Percentiles rank a stretch among this genome's conserved stretches.
phyloP scores from a whole-genome alignment of 2,888 invertebrate species.

The Syrista parreyssii region DNA sequence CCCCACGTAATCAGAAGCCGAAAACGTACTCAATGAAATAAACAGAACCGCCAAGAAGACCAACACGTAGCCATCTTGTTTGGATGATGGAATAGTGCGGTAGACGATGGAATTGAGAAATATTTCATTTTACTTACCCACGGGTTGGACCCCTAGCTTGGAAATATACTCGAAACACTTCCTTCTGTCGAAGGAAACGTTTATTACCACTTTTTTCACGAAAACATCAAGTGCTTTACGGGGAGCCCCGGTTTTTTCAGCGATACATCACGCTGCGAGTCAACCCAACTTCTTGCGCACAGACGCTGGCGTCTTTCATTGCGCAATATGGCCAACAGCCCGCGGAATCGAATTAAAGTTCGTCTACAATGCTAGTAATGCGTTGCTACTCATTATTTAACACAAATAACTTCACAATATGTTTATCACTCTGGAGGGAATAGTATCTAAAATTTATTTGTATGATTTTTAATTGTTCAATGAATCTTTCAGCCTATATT shows the following conservation, averaged over 20 bases:
- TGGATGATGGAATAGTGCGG: slow-evolving; percentile 28
- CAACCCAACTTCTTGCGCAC: slow-evolving; percentile 40
- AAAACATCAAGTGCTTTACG: slow-evolving; percentile 25
- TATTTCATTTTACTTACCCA: slow-evolving; percentile 12
- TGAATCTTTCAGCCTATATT: background rate
- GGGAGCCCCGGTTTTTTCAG: slow-evolving; percentile 27
- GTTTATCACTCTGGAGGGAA: background rate
- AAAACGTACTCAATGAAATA: slow-evolving; percentile 37
- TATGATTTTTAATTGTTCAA: background rate
- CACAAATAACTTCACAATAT: background rate
- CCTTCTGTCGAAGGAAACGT: slow-evolving; percentile 9
- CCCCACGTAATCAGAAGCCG: background rate
- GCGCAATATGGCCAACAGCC: slow-evolving; percentile 32
- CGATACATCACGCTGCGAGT: slow-evolving; percentile 42
- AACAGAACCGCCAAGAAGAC: slow-evolving; percentile 45
- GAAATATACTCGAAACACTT: slow-evolving; percentile 9
- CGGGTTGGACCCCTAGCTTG: slow-evolving; percentile 7
- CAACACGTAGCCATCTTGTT: slow-evolving; percentile 52
- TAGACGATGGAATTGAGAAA: background rate
- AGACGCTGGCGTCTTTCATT: slow-evolving; percentile 39
- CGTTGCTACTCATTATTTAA: background rate
- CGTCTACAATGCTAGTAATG: background rate
- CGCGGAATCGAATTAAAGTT: background rate
- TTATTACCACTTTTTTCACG: slow-evolving; percentile 23
- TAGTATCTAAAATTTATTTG: background rate